Evolutionary conservation across 2,113 vertebrate genomes (phyloP).

Genomic region (Sinocyclocheilus maitianheensis): DNA sequence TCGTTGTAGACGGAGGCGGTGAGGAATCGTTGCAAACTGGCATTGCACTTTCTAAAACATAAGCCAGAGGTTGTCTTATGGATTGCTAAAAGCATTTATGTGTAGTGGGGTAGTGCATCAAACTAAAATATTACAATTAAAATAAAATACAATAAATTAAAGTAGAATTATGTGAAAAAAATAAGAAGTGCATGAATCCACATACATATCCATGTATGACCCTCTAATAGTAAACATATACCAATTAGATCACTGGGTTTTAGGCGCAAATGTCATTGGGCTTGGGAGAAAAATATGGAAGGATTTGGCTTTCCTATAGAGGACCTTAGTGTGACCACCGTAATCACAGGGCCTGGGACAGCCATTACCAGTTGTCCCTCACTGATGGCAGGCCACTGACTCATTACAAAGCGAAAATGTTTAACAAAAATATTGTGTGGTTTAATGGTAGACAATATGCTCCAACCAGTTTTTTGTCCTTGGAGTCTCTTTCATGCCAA

Average conservation of each 20-base stretch:
- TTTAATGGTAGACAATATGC: not conserved
- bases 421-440: not conserved
- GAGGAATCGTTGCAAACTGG: slow-evolving; percentile 20
- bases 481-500: not conserved
- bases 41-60: not conserved
- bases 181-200: not conserved
- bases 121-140: not conserved
- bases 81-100: not conserved
- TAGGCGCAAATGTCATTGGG: not conserved
- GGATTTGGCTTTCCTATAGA: not conserved
- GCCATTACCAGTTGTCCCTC: not conserved
- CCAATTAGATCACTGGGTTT: not conserved
- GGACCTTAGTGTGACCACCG: not conserved
- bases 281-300: not conserved
- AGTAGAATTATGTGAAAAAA: not conserved
- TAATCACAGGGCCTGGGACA: not conserved
- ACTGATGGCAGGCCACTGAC: not conserved
- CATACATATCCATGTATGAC: not conserved
- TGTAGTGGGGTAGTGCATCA: not conserved
- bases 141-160: not conserved
- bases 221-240: not conserved
- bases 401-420: slow-evolving; percentile 35
- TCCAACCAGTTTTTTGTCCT: not conserved
- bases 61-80: too few relatives aligned
- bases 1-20: slow-evolving; percentile 27